Percentiles rank a stretch among this genome's conserved stretches.
These are phyloP conservation scores for Laspeyria flexula DNA, from an alignment of 2,888 invertebrate species.

Conservation along the genomic window DNA sequence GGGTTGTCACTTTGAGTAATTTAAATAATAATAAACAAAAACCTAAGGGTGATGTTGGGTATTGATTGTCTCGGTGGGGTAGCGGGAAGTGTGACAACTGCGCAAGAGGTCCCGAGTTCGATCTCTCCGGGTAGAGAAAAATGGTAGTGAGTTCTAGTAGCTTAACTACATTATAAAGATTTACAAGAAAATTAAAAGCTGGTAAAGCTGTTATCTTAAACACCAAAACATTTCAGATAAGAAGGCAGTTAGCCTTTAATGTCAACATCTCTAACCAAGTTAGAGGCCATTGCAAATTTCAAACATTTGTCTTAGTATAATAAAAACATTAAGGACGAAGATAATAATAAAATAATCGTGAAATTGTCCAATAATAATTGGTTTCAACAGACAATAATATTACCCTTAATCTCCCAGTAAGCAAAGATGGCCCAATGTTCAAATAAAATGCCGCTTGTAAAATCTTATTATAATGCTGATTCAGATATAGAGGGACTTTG, in stretches of 20 bases:
- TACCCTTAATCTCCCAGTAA: not conserved
- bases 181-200: too few relatives aligned
- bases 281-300: not conserved
- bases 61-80: too few relatives aligned
- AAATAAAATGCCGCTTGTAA: constrained; percentile 6
- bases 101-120: too few relatives aligned
- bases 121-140: too few relatives aligned
- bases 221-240: too few relatives aligned
- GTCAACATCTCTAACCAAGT: too few relatives aligned
- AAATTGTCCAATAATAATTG: not conserved
- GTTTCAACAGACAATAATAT: constrained; percentile 2
- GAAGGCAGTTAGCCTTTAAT: too few relatives aligned
- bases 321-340: not conserved
- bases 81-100: too few relatives aligned
- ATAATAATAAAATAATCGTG: not conserved
- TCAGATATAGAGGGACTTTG: constrained; percentile 5
- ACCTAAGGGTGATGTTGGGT: too few relatives aligned
- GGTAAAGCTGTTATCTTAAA: too few relatives aligned
- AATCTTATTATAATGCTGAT: constrained; percentile 17
- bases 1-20: not conserved
- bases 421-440: constrained; percentile 3
- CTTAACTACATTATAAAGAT: too few relatives aligned
- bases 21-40: not conserved
- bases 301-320: not conserved
- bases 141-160: too few relatives aligned